A percentile compares a stretch with the other conserved stretches of the same genome.
Evolutionary conservation across 2,888 invertebrate genomes (phyloP).

Genomic region (Nemapogon koenigi): DNA sequence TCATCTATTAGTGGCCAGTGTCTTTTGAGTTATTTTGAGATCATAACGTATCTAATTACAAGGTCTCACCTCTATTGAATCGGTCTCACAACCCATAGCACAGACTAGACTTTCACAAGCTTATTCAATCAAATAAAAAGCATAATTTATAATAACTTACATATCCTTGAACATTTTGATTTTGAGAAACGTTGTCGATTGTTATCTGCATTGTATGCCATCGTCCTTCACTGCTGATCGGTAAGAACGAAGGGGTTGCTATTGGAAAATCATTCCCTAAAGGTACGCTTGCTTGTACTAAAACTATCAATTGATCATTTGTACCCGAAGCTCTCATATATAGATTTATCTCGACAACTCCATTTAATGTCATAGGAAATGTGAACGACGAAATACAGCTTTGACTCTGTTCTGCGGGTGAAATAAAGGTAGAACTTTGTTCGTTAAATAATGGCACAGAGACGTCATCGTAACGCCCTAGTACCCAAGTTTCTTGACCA

Average conservation of each 20-base stretch:
- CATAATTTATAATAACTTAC: too few species aligned
- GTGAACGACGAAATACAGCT: constrained; percentile 22
- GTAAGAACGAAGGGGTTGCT: too few species aligned
- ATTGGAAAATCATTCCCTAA: constrained; percentile 15
- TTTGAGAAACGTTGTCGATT: constrained; percentile 1
- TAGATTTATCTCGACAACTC: constrained; percentile 28
- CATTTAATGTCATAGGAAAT: constrained; percentile 24
- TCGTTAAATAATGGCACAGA: constrained; percentile 17
- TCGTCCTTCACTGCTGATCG: too few species aligned
- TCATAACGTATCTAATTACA: too few species aligned
- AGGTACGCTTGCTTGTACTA: constrained; percentile 18
- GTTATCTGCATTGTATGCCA: neutral
- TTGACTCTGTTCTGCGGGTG: constrained; percentile 13
- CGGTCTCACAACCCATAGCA: too few species aligned
- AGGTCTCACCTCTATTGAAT: too few species aligned
- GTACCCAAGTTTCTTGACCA: constrained; percentile 21
- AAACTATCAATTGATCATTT: constrained; percentile 24
- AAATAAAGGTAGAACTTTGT: constrained; percentile 23
- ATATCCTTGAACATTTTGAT: too few species aligned
- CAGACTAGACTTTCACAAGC: too few species aligned
- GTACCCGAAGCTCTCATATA: constrained; percentile 22
- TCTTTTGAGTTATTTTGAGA: too few species aligned
- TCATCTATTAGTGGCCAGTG: too few species aligned
- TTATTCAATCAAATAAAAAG: too few species aligned
- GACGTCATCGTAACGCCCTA: constrained; percentile 20